Base-by-base conservation (phyloP, 2,888 invertebrate species). In the Capitulum mitella region DNA sequence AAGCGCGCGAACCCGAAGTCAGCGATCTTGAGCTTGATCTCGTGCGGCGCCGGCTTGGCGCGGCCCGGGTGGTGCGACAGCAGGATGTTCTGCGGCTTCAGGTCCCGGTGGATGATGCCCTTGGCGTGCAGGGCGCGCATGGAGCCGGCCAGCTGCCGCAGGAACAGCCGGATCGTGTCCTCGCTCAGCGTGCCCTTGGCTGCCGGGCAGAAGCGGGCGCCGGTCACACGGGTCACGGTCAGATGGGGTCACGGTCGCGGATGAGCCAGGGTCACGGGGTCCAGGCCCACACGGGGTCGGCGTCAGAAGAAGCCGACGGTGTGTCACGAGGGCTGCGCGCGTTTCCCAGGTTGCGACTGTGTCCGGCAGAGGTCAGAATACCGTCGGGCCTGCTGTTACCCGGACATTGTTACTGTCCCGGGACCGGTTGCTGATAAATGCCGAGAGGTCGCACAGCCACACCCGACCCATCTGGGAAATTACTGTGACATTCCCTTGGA, bases 1-100 rank as follows among this genome's bases (percentile, higher is more conserved):
- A 99, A 98, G 85, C 99, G 90, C 78, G 99, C 99, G 88, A 99
- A 99, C 78, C 99, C 99, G 88, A 99, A 99, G 89, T 99, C 99
- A 85, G 98, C 95, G 84, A 97, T 97, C 90, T 99, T 99, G 79
- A 99, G 90, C 81, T 91, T 92, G 83, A 98, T 97, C 86, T 97
- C 93, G 83, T 91, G 90, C 19, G 94, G 93, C 79, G 91, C 90
- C 32, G 92, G 91, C 83, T 90, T 89, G 19, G 87, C 85, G 83
- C 90, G 89, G 61, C 89, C 88, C 86, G 92, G 89, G 86, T 86
- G 91, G 86, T 97, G 94, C 84, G 96, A 95, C 82, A 99, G 89
- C 81, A 99, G 89, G 85, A 99, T 98, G 88, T 99, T 99, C 88
- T 99, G 99, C 77, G 99, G 99, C 87, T 99, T 99, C 85, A 99